A percentile compares a stretch with the other conserved stretches of the same genome.
Conservation (phyloP, 2,113 vertebrate genomes). For the Archilochus colubris region DNA sequence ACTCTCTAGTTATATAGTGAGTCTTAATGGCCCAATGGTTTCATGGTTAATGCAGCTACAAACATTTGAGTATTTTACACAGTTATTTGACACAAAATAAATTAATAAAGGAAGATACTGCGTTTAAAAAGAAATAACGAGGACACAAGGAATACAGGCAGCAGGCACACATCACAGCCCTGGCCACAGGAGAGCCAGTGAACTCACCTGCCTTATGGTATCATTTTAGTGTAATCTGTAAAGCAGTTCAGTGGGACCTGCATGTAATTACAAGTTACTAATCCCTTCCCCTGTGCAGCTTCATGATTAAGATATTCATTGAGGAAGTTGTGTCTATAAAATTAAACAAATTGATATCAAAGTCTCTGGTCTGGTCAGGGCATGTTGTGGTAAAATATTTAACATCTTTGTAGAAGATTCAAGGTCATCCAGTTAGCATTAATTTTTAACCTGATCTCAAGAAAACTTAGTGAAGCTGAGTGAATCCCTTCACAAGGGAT, state of each 20-base stretch:
- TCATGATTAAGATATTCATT: not conserved
- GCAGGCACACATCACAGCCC: fast-evolving
- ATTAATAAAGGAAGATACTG: not conserved
- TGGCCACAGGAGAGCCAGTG: fast-evolving
- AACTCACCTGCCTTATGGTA: not conserved
- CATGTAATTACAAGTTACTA: not conserved
- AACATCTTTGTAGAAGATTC: not conserved
- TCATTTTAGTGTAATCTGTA: not conserved
- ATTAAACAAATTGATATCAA: not conserved
- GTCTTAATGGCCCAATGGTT: not conserved
- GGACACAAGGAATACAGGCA: not conserved
- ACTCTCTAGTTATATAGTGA: not conserved
- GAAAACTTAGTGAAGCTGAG: not conserved
- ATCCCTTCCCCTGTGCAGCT: not conserved
- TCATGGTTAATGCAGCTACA: not conserved
- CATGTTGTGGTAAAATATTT: not conserved
- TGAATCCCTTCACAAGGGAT: not conserved
- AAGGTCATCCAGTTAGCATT: not conserved
- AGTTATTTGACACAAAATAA: not conserved
- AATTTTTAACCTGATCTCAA: not conserved
- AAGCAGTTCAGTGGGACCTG: not conserved
- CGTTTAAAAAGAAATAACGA: not conserved
- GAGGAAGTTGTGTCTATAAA: not conserved
- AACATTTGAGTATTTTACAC: not conserved
- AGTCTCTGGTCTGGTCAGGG: not conserved